Conservation (phyloP, 2,113 vertebrate species). For the Trachemys scripta region DNA sequence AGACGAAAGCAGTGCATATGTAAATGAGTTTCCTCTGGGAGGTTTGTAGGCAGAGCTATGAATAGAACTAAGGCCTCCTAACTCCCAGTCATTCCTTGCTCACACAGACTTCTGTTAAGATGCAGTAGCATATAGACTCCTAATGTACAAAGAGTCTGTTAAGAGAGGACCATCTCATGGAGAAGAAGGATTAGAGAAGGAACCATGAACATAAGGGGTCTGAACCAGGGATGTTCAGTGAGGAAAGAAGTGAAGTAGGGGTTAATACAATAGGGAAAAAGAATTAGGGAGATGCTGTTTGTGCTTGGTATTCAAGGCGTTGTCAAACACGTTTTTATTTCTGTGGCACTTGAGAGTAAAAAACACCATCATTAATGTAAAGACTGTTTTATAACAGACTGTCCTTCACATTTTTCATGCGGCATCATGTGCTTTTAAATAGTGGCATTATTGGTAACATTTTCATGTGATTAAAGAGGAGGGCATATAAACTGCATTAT, state of each 20-base stretch:
- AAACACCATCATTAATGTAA: background rate
- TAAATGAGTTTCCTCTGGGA: background rate
- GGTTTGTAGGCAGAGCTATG: background rate
- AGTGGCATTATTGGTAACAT: background rate
- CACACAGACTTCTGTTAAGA: background rate
- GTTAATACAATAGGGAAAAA: background rate
- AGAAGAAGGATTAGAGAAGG: background rate
- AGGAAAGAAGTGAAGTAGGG: slow-evolving; percentile 1
- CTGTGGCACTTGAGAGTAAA: background rate
- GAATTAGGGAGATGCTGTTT: background rate
- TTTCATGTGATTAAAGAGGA: background rate
- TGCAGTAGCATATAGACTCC: background rate
- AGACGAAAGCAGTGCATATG: background rate
- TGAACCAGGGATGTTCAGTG: background rate
- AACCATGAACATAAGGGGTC: background rate
- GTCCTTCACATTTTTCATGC: background rate
- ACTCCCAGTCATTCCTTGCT: background rate
- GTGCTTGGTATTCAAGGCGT: slow-evolving; percentile 15
- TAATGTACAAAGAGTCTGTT: background rate
- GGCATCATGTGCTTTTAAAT: background rate
- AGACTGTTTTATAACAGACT: background rate
- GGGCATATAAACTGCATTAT: background rate
- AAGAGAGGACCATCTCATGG: background rate
- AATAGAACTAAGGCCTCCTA: background rate
- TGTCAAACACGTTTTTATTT: background rate